Evolutionary conservation across 2,113 vertebrate species (phyloP).

Genomic region (Channa argus): DNA sequence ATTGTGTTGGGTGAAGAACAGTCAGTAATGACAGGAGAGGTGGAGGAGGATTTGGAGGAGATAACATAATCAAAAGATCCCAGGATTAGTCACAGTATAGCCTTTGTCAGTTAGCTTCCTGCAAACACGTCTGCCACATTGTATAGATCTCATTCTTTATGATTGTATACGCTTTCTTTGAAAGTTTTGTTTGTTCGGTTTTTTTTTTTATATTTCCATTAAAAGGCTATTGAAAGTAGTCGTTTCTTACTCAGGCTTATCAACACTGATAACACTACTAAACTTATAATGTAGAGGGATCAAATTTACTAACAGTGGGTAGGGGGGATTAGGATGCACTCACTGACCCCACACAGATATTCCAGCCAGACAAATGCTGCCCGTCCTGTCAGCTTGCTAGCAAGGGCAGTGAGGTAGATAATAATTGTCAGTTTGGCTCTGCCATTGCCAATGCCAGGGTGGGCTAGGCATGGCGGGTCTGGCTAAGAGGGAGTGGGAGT

Average conservation of each 20-base stretch:
- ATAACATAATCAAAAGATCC: constrained; percentile 57
- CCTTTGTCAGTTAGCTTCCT: constrained; percentile 61
- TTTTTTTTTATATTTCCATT: constrained; percentile 1
- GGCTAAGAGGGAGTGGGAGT: constrained; percentile 45
- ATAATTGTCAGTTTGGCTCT: constrained; percentile 73
- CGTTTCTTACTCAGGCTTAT: not conserved
- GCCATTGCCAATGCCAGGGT: constrained; percentile 61
- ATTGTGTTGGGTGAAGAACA: constrained; percentile 34
- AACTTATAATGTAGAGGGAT: too few species aligned
- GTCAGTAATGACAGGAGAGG: constrained; percentile 39
- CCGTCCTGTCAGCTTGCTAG: constrained; percentile 77
- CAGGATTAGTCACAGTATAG: constrained; percentile 65
- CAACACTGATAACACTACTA: too few species aligned
- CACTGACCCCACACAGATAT: constrained; percentile 45
- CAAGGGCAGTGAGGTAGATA: constrained; percentile 78
- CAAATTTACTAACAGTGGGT: too few species aligned
- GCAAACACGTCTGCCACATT: constrained; percentile 34
- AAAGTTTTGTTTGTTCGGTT: not conserved
- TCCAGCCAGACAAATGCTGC: constrained; percentile 68
- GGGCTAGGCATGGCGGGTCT: constrained; percentile 59
- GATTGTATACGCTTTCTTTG: too few species aligned
- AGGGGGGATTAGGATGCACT: constrained; percentile 32
- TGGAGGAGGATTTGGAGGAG: constrained; percentile 41
- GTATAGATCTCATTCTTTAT: constrained; percentile 5
- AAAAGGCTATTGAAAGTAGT: not conserved